Evolutionary conservation across 2,888 invertebrate genomes (phyloP), one percentile per base, ranked within the genome.

Genomic region (Epinotia demarniana): DNA sequence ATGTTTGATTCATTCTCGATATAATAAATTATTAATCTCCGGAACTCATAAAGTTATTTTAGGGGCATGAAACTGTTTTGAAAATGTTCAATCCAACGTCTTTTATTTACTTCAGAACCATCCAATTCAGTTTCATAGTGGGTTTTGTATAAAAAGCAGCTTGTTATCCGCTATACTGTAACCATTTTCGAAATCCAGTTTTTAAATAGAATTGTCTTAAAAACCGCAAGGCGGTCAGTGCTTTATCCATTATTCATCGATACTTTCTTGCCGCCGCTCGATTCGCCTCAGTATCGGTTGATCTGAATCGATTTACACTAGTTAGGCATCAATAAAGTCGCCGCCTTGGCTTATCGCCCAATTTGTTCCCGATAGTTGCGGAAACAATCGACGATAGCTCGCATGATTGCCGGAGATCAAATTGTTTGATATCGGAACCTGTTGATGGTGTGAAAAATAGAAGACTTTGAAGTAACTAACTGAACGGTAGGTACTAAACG

Each of bases 301-400:
- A 85, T 86, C 79, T 68, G 85, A 86, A 88, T 86, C 86, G 86
- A 87, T 88, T 89, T 87, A 86, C 85, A 87, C 86, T 86, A 85
- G 86, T 89, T 86, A 85, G 79, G 80, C 79, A 84, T 85, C 85
- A 84, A 84, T 86, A 83, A 85, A 84, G 82, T 83, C 80, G 81
- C 85, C 84, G 87, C 83, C 82, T 77, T 80, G 80, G 82, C 80
- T 86, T 86, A 85, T 85, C 82, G 83, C 81, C 82, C 86, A 86
- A 88, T 89, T 89, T 86, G 88, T 84, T 86, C 81, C 80, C 81
- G 81, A 84, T 84, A 77, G 73, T 75, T 80, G 83, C 80, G 84
- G 84, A 83, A 82, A 86, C 82, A 86, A 87, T 86, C 80, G 82
- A 82, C 73, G 72, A 61, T 74, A 58, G 69, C 64, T 69, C n/a